Base-by-base conservation (phyloP, 2,797 vertebrate genomes). In the Sorex maritimensis region DNA sequence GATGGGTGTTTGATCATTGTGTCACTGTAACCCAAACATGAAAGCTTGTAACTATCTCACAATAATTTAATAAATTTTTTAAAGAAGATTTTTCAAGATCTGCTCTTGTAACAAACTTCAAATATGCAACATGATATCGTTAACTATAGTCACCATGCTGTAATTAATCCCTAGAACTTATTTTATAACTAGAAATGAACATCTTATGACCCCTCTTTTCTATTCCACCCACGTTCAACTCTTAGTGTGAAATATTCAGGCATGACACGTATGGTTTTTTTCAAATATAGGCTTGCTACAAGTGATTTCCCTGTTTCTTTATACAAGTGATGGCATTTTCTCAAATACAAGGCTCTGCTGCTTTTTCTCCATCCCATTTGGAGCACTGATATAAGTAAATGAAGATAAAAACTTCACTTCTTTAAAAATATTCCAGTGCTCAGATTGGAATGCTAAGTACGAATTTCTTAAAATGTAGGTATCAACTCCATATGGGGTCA, bases 381-480 rank as follows among this genome's bases (percentile, higher is more conserved):
- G 17, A 69, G 30, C 2, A 41, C 7, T 46, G 10, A 5, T 88
- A 13, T 80, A 86, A 55, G 38, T 21, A 81, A 83, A 44, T 34
- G 24, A 19, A 78, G 78, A 4, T 83, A 69, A 92, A 19, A 58
- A 74, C 30, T 55, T 1, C 4, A 81, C 69, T 71, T 86, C 74
- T 74, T 92, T 91, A 86, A 84, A 86, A 82, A 69, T 26, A 8
- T 34, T 69, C 23, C 73, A 88, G 10, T 7, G 68, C 79, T 93
- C 77, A 79, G 52, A 92, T 44, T 44, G 49, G 13, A 52, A 11
- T 52, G 49, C 49, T 52, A 52, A 58, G 55, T 21, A 17, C 17
- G 19, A 58, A 58, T 21, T 58, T 58, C 55, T 58, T 19, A 58
- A 58, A 58, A 11, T 52, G 6, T 52, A 52, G 49, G 49, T 52